A percentile compares a stretch with the other conserved stretches of the same genome.
Conservation (phyloP, 2,797 vertebrate species). For the Scomberomorus guttatus region DNA sequence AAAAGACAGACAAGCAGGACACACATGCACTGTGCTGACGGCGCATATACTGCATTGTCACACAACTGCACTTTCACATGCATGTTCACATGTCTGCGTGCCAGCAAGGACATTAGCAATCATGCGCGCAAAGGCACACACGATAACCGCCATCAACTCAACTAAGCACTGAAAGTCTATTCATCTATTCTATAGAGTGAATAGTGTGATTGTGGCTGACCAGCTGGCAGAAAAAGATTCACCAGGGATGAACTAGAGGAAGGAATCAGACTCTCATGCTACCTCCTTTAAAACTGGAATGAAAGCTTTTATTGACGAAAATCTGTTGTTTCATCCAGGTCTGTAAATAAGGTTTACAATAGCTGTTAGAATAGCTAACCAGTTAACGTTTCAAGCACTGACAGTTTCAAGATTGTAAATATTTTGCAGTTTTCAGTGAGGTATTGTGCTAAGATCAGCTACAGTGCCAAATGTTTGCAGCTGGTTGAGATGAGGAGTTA, state of each 20-base stretch:
- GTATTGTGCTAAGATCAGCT: constrained; percentile 11
- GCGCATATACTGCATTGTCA: constrained; percentile 3
- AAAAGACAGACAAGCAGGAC: constrained; percentile 28
- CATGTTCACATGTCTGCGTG: constrained; percentile 12
- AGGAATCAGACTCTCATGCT: constrained; percentile 3
- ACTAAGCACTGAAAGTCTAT: constrained; percentile 4
- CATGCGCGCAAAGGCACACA: constrained; percentile 10
- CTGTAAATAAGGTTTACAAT: neutral
- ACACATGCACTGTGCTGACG: constrained; percentile 19
- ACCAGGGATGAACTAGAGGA: constrained; percentile 22
- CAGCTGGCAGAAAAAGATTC: constrained; percentile 18
- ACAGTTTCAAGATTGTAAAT: constrained; percentile 4
- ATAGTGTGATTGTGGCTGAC: constrained; percentile 21
- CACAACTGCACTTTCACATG: constrained; percentile 3
- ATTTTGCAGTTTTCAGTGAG: constrained; percentile 27
- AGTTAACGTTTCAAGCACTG: constrained; percentile 7
- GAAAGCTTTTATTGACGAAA: neutral
- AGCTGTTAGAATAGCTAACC: neutral
- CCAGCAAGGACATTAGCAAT: constrained; percentile 3
- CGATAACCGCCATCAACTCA: constrained; percentile 36
- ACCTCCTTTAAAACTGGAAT: constrained; percentile 8
- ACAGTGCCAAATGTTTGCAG: neutral
- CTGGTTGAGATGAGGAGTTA: neutral
- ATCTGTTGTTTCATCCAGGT: no score
- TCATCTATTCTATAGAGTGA: constrained; percentile 20